A percentile compares a stretch with the other conserved stretches of the same genome.
Evolutionary conservation across 2,888 invertebrate genomes (phyloP).

Genomic region (Eugnorisma glareosa): DNA sequence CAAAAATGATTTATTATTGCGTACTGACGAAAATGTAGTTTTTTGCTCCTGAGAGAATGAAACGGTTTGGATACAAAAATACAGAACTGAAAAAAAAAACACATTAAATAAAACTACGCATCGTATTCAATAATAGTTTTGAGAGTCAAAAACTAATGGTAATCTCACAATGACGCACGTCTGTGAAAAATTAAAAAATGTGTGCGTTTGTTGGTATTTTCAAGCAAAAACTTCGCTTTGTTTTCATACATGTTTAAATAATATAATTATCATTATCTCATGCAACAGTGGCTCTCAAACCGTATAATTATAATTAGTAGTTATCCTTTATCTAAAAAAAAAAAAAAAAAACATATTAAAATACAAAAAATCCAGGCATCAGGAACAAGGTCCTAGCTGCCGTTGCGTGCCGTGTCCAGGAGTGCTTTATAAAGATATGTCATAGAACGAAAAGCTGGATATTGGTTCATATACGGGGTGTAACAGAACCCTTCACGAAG

Average conservation of each 20-base stretch:
- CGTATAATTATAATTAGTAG: too few species aligned
- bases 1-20: background rate
- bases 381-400: too few species aligned
- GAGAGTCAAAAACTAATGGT: background rate
- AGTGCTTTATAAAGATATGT: too few species aligned
- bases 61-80: background rate
- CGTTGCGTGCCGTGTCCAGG: too few species aligned
- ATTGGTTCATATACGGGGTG: too few species aligned
- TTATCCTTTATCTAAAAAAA: too few species aligned
- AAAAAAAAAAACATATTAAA: too few species aligned
- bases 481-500: too few species aligned
- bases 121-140: background rate
- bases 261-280: background rate
- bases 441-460: too few species aligned
- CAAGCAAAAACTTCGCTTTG: background rate
- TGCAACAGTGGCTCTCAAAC: background rate
- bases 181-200: background rate
- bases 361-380: too few species aligned
- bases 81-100: background rate
- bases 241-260: background rate
- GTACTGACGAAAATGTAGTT: background rate
- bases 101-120: too few species aligned
- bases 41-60: background rate
- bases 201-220: background rate
- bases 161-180: background rate